These are phyloP conservation scores for Lepus europaeus DNA, from an alignment of 2,113 vertebrate species.

Conservation along the genomic window DNA sequence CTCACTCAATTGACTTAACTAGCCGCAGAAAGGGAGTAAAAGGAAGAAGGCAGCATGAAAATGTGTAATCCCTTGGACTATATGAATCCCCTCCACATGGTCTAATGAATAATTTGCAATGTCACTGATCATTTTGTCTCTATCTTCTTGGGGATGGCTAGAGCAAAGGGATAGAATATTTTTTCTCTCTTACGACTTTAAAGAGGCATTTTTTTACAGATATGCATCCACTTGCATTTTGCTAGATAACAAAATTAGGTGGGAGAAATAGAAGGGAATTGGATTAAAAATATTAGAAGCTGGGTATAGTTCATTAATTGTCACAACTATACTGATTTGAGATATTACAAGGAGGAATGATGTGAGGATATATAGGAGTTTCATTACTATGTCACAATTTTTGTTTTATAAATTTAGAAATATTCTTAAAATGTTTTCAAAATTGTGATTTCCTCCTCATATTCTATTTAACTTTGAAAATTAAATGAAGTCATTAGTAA, in stretches of 20 bases:
- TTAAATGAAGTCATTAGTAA: neutral
- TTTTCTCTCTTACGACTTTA: neutral
- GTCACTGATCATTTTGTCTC: neutral
- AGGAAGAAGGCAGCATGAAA: neutral
- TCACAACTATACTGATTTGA: no score
- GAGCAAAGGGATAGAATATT: neutral
- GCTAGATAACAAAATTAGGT: neutral
- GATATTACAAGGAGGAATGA: no score
- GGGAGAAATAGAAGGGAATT: no score
- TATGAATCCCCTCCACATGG: neutral
- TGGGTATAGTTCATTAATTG: no score
- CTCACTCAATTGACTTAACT: neutral
- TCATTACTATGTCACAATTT: no score
- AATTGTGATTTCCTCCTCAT: neutral
- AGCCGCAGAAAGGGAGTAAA: neutral
- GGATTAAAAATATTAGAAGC: no score
- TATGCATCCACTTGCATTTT: neutral
- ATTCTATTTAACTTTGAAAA: slow-evolving; percentile 27
- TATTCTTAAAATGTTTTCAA: no score
- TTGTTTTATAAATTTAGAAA: no score
- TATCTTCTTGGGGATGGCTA: neutral
- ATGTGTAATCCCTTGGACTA: neutral
- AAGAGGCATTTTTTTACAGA: neutral
- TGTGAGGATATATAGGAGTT: no score
- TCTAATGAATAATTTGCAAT: neutral